These are phyloP conservation scores for Harlomillsia oculata DNA, from an alignment of 1,140 invertebrate genomes.

Conservation along the genomic window DNA sequence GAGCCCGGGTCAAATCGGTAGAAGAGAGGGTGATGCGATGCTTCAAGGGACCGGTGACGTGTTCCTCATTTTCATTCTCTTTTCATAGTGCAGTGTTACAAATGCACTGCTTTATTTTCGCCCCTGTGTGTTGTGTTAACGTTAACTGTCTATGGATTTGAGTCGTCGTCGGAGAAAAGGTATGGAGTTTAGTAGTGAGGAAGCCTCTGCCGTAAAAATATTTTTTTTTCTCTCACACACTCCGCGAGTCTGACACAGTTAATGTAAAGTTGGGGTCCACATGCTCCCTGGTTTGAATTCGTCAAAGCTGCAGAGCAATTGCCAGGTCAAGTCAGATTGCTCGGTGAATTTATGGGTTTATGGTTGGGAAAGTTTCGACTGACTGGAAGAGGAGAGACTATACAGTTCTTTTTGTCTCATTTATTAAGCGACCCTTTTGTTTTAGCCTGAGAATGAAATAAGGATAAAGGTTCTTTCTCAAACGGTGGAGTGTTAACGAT, in stretches of 20 bases:
- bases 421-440: slow-evolving; percentile 16
- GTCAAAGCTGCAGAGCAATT: slow-evolving; percentile 15
- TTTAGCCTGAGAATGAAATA: slow-evolving; percentile 8
- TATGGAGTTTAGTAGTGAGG: neutral
- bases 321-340: slow-evolving; percentile 29
- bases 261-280: too few relatives aligned
- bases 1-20: neutral
- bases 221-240: neutral
- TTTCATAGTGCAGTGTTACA: too few relatives aligned
- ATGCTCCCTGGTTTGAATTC: slow-evolving; percentile 7
- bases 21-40: neutral
- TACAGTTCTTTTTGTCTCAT: slow-evolving; percentile 7
- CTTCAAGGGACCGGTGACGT: slow-evolving; percentile 10
- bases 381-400: neutral
- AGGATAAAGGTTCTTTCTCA: neutral
- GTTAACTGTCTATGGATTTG: too few relatives aligned
- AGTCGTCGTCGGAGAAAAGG: neutral
- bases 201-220: neutral
- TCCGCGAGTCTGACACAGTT: neutral
- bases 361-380: slow-evolving; percentile 25
- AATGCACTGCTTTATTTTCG: too few relatives aligned
- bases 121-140: too few relatives aligned
- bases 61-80: slow-evolving; percentile 6
- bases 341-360: slow-evolving; percentile 32
- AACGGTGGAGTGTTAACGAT: neutral